phyloP scores from a whole-genome alignment of 2,797 vertebrate genomes.

The Forpus xanthops region DNA sequence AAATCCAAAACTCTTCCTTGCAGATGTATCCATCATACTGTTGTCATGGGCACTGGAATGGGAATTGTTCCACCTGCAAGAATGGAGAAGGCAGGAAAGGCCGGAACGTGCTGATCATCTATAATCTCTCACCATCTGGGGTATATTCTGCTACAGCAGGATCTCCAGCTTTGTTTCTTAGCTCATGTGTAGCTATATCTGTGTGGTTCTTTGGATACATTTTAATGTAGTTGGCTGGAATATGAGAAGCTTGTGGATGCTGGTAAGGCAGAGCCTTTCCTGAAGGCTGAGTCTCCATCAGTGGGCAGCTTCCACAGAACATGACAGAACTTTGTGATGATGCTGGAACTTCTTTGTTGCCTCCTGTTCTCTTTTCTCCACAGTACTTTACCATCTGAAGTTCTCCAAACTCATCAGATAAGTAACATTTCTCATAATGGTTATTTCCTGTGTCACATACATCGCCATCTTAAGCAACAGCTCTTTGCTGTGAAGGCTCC shows the following conservation, averaged over 20 bases:
- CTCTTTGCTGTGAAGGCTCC: background rate
- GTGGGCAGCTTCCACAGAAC: background rate
- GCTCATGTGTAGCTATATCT: background rate
- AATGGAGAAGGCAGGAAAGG: background rate
- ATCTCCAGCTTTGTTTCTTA: background rate
- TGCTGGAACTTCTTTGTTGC: background rate
- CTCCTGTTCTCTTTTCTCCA: background rate
- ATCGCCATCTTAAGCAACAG: background rate
- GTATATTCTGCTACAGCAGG: background rate
- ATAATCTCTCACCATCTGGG: background rate
- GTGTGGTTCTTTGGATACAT: background rate
- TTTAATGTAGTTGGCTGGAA: background rate
- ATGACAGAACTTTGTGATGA: background rate
- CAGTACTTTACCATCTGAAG: background rate
- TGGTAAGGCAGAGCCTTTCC: background rate
- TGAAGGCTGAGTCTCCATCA: background rate
- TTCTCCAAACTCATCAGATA: background rate
- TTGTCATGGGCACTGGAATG: background rate
- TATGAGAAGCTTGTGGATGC: background rate
- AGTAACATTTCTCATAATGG: background rate
- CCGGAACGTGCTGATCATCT: background rate
- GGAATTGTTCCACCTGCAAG: background rate
- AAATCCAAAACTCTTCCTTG: background rate
- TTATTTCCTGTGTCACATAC: rapidly evolving
- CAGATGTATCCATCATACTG: rapidly evolving